Conservation (phyloP, 2,113 vertebrate species). For the Setophaga petechia region DNA sequence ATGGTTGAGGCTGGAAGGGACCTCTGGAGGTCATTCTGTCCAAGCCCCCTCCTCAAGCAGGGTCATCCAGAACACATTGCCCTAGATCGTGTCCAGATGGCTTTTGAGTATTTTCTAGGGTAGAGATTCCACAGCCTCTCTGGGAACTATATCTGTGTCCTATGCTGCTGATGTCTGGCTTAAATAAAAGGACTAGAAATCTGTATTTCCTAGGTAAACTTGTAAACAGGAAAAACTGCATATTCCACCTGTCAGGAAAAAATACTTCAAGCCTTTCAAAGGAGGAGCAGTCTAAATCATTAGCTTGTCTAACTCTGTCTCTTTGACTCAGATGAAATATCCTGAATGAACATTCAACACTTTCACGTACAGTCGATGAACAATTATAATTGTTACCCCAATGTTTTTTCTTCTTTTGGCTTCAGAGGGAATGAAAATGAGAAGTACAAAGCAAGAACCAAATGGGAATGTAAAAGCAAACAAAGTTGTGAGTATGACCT, state of each 20-base stretch:
- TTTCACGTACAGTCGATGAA: background rate
- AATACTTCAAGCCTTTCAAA: background rate
- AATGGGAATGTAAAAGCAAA: constrained; percentile 87
- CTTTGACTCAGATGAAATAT: background rate
- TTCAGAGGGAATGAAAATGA: constrained; percentile 96
- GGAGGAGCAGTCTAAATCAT: background rate
- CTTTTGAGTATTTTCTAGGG: background rate
- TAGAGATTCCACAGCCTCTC: background rate
- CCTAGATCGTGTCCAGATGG: fast-evolving
- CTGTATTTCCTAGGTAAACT: background rate
- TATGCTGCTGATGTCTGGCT: background rate
- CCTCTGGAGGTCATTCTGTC: background rate
- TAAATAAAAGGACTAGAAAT: background rate
- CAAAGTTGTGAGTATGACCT: constrained; percentile 83
- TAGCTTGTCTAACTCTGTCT: background rate
- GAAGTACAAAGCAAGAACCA: constrained; percentile 88
- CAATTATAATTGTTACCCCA: background rate
- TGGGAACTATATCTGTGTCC: background rate
- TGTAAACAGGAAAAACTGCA: background rate
- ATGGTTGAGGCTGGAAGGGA: background rate
- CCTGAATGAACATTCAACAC: background rate
- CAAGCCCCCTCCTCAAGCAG: background rate
- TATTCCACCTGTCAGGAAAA: background rate
- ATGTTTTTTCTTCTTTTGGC: background rate
- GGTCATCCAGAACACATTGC: background rate